Base-by-base conservation (phyloP, 2,113 vertebrate species). In the Ptilonorhynchus violaceus region DNA sequence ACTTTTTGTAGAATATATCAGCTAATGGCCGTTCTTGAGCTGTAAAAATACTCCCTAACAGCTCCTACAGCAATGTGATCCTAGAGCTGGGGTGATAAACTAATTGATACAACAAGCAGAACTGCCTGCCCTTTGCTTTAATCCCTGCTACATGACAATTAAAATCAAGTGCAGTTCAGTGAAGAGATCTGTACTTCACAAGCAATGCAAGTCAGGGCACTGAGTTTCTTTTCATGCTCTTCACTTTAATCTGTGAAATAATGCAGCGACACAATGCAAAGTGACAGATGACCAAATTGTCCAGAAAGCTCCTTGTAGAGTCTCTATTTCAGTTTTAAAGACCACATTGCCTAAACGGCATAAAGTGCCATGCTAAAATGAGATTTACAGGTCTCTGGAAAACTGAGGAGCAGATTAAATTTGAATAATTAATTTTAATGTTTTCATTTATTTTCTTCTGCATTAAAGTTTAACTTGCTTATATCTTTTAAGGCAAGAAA, bases 381-480 rank as follows among this genome's bases (percentile, higher is more conserved):
- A 95, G 88, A 96, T 89, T 94, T 97, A 93, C 33, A 70, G 63
- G 70, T 95, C 92, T 97, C 68, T 63, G 47, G 85, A 92, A 97
- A 97, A 94, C 88, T 94, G 42, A 93, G 94, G 85, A 96, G 80
- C 58, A 97, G 96, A 98, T 98, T 98, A 97, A 95, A 97, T 96
- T 97, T 97, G 89, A 98, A 98, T 98, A 98, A 98, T 98, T 98
- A 98, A 98, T 98, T 98, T 97, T 97, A 97, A 98, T 97, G 96
- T 97, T 98, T 98, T 96, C 95, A 96, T 96, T 96, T 97, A 96
- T 94, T 97, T 95, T 82, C 76, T 72, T 58, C 78, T 88, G 7
- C 93, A 96, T 97, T 98, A 98, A 98, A 97, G 37, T 98, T 98
- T 98, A 96, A 98, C 64, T 97, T 97, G 87, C 81, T 98, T 93